Conservation (phyloP, 2,113 vertebrate genomes). For the human region DNA sequence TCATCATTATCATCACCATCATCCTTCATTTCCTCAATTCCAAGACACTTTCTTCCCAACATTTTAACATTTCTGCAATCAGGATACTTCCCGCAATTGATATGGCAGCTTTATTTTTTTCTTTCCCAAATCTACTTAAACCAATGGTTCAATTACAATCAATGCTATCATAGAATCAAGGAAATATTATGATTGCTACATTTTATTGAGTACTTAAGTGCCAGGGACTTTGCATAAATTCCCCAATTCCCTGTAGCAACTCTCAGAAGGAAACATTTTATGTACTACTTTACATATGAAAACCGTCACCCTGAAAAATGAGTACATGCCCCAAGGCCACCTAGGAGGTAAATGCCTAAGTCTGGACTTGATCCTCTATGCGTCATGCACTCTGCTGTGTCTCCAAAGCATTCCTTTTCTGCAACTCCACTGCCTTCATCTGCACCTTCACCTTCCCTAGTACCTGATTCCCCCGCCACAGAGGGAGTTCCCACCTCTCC, state of each 20-base stretch:
- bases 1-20: not conserved
- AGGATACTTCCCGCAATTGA: not conserved
- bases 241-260: not conserved
- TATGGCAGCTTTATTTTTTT: not conserved
- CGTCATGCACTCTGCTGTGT: rapidly evolving
- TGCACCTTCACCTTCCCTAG: not conserved
- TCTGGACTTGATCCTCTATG: not conserved
- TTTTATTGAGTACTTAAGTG: not conserved
- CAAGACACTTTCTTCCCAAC: not conserved
- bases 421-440: not conserved
- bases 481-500: not conserved
- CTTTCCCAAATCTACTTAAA: not conserved
- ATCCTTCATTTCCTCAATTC: not conserved
- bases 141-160: not conserved
- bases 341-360: not conserved
- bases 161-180: not conserved
- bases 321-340: not conserved
- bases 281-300: not conserved
- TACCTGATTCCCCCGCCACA: not conserved
- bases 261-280: not conserved
- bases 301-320: not conserved
- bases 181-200: not conserved
- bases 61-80: not conserved
- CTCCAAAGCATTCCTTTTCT: not conserved
- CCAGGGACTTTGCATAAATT: not conserved